phyloP scores from a whole-genome alignment of 2,888 invertebrate species.

The Amblyteles armatorius region DNA sequence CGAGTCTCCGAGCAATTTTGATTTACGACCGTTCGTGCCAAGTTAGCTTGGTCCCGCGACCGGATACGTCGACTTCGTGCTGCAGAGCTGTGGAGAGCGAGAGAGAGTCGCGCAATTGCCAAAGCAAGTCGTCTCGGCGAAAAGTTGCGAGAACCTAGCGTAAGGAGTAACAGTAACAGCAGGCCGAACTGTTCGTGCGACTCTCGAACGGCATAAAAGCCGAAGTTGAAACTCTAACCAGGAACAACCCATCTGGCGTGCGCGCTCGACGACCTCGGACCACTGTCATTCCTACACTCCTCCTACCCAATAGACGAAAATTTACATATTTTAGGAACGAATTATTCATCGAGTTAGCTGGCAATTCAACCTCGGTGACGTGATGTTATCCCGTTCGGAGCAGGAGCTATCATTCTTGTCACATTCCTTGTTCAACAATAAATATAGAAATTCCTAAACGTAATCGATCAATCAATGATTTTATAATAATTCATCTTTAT shows the following conservation, averaged over 20 bases:
- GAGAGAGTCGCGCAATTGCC: constrained; percentile 55
- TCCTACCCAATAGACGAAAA: background rate
- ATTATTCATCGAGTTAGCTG: constrained; percentile 1
- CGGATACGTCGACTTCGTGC: constrained; percentile 63
- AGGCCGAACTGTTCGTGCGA: background rate
- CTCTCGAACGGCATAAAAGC: background rate
- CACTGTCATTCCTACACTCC: constrained; percentile 3
- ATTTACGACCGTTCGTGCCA: constrained; percentile 62
- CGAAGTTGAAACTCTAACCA: constrained; percentile 1
- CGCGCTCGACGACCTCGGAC: constrained; percentile 5
- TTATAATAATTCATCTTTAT: background rate
- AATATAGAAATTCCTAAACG: background rate
- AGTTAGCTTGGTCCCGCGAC: constrained; percentile 44
- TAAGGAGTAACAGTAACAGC: constrained; percentile 5
- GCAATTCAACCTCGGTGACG: background rate
- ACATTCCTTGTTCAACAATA: background rate
- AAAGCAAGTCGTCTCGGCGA: constrained; percentile 46
- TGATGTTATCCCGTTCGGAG: background rate
- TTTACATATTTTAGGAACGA: constrained; percentile 21
- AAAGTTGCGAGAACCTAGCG: constrained; percentile 37
- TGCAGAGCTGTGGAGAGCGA: background rate
- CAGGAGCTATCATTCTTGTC: background rate
- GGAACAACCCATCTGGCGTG: background rate
- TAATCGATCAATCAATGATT: background rate
- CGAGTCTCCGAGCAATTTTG: constrained; percentile 58